phyloP scores from a whole-genome alignment of 2,113 vertebrate genomes.

The Muscicapa adusta region DNA sequence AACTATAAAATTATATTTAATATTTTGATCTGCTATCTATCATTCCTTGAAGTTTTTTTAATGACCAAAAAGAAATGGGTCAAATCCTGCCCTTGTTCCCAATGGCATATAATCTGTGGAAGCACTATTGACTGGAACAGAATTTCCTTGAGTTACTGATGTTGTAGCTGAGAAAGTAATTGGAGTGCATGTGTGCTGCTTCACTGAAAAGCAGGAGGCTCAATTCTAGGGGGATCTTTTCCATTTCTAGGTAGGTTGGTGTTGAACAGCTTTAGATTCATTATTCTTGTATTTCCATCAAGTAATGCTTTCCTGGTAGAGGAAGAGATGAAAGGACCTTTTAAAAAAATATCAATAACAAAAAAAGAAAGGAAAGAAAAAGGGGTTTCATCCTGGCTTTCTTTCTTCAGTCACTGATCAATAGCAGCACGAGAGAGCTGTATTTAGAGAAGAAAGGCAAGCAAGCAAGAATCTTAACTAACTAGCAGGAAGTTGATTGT shows the following conservation, averaged over 20 bases:
- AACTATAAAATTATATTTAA: not conserved
- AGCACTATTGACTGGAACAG: not conserved
- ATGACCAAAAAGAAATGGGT: not conserved
- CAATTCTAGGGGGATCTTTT: conserved; percentile 6
- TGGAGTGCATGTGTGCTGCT: not conserved
- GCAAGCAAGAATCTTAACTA: conserved; percentile 45
- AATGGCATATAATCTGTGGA: not conserved
- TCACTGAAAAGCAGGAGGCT: not conserved
- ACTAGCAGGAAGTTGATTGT: conserved; percentile 15
- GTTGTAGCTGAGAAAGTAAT: not conserved
- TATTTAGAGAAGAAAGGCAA: conserved; percentile 50
- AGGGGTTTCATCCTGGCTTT: not conserved
- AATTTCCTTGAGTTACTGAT: not conserved
- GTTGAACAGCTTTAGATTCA: conserved; percentile 3
- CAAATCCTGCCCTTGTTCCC: not conserved
- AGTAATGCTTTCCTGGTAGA: not conserved
- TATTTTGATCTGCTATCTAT: not conserved
- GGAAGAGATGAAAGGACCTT: conserved; percentile 42
- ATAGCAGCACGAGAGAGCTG: not conserved
- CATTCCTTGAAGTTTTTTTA: not conserved
- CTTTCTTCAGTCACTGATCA: conserved; percentile 13
- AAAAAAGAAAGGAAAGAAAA: conserved; percentile 42
- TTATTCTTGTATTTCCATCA: conserved; percentile 32
- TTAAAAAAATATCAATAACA: conserved; percentile 34
- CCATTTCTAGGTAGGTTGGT: not conserved